Percentiles rank a stretch among this genome's conserved stretches.
phyloP scores from a whole-genome alignment of 2,797 vertebrate genomes.

The Podargus strigoides region DNA sequence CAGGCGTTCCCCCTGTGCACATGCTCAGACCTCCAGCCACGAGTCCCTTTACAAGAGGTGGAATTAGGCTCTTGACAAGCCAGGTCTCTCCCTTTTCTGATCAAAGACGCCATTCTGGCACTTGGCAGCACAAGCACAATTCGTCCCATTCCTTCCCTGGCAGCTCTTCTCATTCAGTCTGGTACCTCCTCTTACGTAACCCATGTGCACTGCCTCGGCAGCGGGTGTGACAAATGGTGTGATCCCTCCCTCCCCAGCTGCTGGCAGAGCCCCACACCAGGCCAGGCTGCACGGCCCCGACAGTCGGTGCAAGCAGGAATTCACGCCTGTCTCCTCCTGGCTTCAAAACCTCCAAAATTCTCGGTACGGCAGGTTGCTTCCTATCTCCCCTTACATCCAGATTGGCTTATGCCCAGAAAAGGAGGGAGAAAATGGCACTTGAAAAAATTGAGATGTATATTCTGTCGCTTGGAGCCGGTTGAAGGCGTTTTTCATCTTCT shows the following conservation, averaged over 20 bases:
- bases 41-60: not conserved
- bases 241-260: fast-evolving
- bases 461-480: not conserved
- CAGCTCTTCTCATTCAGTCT: not conserved
- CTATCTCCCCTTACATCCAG: not conserved
- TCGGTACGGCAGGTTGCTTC: not conserved
- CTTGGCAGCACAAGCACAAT: not conserved
- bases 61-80: not conserved
- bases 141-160: not conserved
- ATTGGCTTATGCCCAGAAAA: not conserved
- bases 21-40: not conserved
- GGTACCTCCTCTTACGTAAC: not conserved
- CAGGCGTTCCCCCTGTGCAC: not conserved
- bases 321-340: not conserved
- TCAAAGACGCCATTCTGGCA: fast-evolving
- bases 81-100: not conserved
- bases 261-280: not conserved
- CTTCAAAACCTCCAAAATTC: not conserved
- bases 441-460: not conserved
- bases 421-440: not conserved
- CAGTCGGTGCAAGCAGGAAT: not conserved
- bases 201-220: fast-evolving
- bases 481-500: not conserved
- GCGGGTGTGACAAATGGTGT: not conserved
- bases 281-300: fast-evolving